A percentile compares a stretch with the other conserved stretches of the same genome.
Evolutionary conservation across 2,797 vertebrate genomes (phyloP).

Genomic region (Gallinago nigripennis): DNA sequence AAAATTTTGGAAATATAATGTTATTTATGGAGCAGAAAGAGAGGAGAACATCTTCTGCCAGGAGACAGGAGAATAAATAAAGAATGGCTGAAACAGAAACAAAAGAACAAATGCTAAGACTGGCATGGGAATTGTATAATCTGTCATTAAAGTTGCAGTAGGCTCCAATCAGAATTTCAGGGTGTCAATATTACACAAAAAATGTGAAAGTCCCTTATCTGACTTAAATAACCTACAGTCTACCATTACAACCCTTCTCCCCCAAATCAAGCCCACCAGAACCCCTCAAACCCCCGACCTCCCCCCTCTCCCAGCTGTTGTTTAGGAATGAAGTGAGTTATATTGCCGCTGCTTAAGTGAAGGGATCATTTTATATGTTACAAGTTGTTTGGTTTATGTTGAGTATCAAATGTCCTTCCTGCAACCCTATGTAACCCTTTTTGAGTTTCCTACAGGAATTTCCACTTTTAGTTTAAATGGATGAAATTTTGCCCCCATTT

Average conservation of each 20-base stretch:
- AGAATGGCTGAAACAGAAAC: background rate
- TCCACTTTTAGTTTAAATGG: background rate
- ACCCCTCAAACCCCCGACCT: background rate
- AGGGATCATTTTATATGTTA: background rate
- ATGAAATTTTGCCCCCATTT: background rate
- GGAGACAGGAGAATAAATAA: background rate
- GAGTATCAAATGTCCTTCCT: background rate
- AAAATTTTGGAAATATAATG: background rate
- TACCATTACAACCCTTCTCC: background rate
- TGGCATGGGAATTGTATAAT: background rate
- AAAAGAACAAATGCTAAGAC: background rate
- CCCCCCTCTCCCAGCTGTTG: accelerated
- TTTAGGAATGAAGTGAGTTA: background rate
- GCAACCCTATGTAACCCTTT: background rate
- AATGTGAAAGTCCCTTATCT: background rate
- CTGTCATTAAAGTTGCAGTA: background rate
- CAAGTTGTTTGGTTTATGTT: background rate
- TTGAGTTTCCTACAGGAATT: background rate
- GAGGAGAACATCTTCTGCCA: background rate
- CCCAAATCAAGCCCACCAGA: background rate
- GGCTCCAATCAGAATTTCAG: background rate
- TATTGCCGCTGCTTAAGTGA: background rate
- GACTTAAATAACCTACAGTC: background rate
- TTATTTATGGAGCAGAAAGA: background rate
- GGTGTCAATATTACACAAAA: background rate